phyloP scores from a whole-genome alignment of 2,797 vertebrate species.

The Xiphophorus birchmanni region DNA sequence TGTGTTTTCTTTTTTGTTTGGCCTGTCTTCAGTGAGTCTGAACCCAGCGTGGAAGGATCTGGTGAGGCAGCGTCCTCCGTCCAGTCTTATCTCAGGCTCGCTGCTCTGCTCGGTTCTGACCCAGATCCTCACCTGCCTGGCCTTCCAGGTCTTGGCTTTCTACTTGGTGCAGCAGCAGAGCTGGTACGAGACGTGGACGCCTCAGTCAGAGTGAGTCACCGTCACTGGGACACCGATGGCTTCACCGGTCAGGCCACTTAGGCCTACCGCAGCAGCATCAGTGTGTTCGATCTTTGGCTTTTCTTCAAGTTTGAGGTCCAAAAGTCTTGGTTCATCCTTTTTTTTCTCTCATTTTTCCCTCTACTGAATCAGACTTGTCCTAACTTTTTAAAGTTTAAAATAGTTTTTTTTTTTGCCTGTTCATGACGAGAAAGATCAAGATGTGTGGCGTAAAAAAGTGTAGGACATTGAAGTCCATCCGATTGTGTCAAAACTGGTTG shows the following conservation, averaged over 20 bases:
- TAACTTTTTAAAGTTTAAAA: neutral
- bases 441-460: neutral
- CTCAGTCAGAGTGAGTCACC: constrained; percentile 86
- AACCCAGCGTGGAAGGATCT: constrained; percentile 95
- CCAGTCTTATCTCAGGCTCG: constrained; percentile 91
- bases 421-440: neutral
- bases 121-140: constrained; percentile 92
- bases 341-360: neutral
- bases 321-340: neutral
- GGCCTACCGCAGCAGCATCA: neutral
- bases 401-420: neutral
- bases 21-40: constrained; percentile 89
- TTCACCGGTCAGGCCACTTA: neutral
- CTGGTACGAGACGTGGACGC: constrained; percentile 89
- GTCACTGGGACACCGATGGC: neutral
- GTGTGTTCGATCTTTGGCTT: neutral
- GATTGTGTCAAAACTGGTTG: neutral
- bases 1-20: neutral
- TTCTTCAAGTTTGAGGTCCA: neutral
- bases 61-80: constrained; percentile 88
- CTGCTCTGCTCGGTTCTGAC: constrained; percentile 92
- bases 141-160: constrained; percentile 90
- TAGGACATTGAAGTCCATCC: neutral
- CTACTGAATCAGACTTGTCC: neutral
- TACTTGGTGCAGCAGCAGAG: constrained; percentile 86